phyloP scores from a whole-genome alignment of 2,113 vertebrate species.

The Tonatia bakeri region DNA sequence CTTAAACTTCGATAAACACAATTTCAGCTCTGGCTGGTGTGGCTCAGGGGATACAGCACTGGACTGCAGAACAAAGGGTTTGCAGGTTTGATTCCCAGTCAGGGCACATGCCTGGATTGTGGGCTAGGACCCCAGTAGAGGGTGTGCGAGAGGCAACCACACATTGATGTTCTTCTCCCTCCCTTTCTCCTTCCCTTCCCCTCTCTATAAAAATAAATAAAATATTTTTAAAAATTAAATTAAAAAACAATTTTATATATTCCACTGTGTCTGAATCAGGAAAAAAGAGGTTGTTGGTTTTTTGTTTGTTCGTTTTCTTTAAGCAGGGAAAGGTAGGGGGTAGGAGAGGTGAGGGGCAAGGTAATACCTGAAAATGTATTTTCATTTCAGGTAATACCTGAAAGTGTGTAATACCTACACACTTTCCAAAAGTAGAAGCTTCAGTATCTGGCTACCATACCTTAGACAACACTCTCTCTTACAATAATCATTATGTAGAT shows the following conservation, averaged over 20 bases:
- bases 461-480: not conserved
- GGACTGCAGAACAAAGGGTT: too few species aligned
- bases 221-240: too few species aligned
- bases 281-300: not conserved
- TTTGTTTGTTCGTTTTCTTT: not conserved
- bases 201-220: too few species aligned
- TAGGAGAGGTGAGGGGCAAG: not conserved
- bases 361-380: not conserved
- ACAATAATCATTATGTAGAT: not conserved
- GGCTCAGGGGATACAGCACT: too few species aligned
- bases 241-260: not conserved
- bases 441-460: not conserved
- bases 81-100: too few species aligned
- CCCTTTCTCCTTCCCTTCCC: too few species aligned
- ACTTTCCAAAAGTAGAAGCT: slow-evolving; percentile 15
- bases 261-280: not conserved
- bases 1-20: slow-evolving; percentile 21
- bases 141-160: too few species aligned
- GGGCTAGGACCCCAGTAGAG: too few species aligned
- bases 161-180: too few species aligned
- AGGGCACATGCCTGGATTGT: too few species aligned
- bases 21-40: not conserved
- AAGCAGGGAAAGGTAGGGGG: not conserved
- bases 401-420: not conserved
- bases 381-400: not conserved